phyloP scores from a whole-genome alignment of 2,888 invertebrate species.

The Platynereis dumerilii region DNA sequence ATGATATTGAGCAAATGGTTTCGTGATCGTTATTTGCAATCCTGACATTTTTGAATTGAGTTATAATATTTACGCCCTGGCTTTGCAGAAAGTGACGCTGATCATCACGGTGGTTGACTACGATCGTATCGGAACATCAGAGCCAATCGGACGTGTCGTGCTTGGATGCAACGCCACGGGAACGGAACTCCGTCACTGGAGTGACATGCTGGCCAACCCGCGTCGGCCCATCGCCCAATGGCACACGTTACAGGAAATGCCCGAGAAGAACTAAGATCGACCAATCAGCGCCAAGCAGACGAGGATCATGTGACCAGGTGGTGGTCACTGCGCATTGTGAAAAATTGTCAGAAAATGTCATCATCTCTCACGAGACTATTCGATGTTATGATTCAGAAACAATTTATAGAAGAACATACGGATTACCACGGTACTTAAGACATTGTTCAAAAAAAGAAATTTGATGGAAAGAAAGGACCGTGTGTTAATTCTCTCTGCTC shows the following conservation, averaged over 20 bases:
- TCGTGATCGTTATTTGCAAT: not conserved
- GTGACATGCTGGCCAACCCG: constrained; percentile 99
- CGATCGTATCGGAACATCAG: constrained; percentile 99
- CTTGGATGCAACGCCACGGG: constrained; percentile 98
- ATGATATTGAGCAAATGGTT: too few species aligned
- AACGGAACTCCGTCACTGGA: constrained; percentile 99
- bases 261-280: constrained; percentile 71
- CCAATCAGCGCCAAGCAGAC: too few species aligned
- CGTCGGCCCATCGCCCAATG: constrained; percentile 99
- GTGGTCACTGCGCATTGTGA: too few species aligned
- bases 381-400: too few species aligned
- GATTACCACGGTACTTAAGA: too few species aligned
- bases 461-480: too few species aligned
- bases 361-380: too few species aligned
- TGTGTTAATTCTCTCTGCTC: too few species aligned
- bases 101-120: constrained; percentile 99
- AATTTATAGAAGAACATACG: too few species aligned
- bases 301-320: too few species aligned
- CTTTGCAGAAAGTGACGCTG: constrained; percentile 93
- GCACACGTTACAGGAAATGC: constrained; percentile 97
- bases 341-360: too few species aligned
- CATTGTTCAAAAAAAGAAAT: too few species aligned
- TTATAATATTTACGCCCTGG: not conserved
- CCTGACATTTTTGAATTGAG: not conserved
- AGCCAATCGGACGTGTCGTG: constrained; percentile 93